Evolutionary conservation across 2,113 vertebrate genomes (phyloP), one percentile per base, ranked within the genome.

Genomic region (Dolichotis patagonum): DNA sequence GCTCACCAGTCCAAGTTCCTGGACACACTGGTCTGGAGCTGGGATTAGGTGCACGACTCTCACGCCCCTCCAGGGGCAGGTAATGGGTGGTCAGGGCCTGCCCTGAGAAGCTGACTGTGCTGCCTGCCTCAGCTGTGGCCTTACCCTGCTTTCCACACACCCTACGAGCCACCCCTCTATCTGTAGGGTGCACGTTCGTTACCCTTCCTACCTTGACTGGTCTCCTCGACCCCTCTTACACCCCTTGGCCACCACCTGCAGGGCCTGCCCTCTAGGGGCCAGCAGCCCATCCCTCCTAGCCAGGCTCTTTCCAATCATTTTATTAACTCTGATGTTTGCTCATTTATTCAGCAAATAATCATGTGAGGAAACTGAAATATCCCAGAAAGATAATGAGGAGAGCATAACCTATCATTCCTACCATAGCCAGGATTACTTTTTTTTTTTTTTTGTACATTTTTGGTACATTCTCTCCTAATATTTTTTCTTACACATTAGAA

Each of bases 361-460:
- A n/a, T 35, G 1, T 81, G 3, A n/a, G n/a, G 43, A 75, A 78
- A 30, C 41, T 24, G 26, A 49, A 86, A 35, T 85, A 65, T 81
- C 95, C 71, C 69, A 63, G 54, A 81, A 92, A 67, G 35, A 28
- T 58, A 32, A 54, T 69, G 41, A 93, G 75, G 49, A 85, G 82
- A 84, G 54, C 4, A 32, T n/a, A 38, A n/a, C 22, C 41, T 46
- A 26, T 82, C 1, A 67, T 49, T 49, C 32, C 58, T 16, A 69
- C 60, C 20, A 32, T 86, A 71, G 67, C 63, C n/a, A 38, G 30
- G 16, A 20, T 77, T 65, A 49, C 52, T 54, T 81, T 91, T 85
- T n/a, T 69, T 63, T 58, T 58, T 58, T 22, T 58, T 52, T 35
- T 24, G 41, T 80, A 43, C 1, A 62, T 56, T 65, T 63, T 90